Base-by-base conservation (phyloP, 1,140 invertebrate species). In the Geopemphigus sp. region DNA sequence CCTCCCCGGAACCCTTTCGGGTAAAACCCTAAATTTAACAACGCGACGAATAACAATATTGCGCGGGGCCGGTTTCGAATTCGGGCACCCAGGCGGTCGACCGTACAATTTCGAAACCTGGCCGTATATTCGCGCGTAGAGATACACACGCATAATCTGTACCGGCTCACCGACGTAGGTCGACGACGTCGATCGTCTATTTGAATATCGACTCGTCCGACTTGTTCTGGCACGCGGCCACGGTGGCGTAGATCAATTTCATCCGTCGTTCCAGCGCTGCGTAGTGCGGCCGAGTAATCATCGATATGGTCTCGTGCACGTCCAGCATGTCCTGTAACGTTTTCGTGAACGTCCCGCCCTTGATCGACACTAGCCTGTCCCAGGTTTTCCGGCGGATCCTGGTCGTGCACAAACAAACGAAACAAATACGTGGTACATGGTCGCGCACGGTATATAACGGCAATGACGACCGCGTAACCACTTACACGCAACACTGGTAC, bases 401-500 rank as follows among this genome's bases (percentile, higher is more conserved):
- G 81, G 76, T 24, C 0, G 32, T n/a, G 82, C 85, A 61, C 80
- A 82, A 80, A 86, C 84, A 66, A 83, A 81, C 1, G 85, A 17
- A 80, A 66, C 22, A 45, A 68, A 53, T n/a, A n/a, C n/a, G n/a
- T n/a, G n/a, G n/a, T n/a, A n/a, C n/a, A n/a, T n/a, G n/a, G n/a
- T n/a, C n/a, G n/a, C n/a, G n/a, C n/a, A n/a, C n/a, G n/a, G 32
- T 39, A 39, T 39, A 39, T 39, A 39, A 3, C 32, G 32, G 32
- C 32, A 8, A 39, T 8, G 3, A 39, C 8, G 8, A 3, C 3
- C 8, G 32, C 8, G 32, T 39, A 39, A 3, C 64, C 56, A 76
- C 68, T 90, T 87, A 95, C 94, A 92, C 89, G 86, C 94, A 96
- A 85, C 95, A 96, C 83, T 96, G 95, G 86, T 94, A 95, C 0